phyloP scores from a whole-genome alignment of 1,140 invertebrate genomes.

The Glossosoma conforme region DNA sequence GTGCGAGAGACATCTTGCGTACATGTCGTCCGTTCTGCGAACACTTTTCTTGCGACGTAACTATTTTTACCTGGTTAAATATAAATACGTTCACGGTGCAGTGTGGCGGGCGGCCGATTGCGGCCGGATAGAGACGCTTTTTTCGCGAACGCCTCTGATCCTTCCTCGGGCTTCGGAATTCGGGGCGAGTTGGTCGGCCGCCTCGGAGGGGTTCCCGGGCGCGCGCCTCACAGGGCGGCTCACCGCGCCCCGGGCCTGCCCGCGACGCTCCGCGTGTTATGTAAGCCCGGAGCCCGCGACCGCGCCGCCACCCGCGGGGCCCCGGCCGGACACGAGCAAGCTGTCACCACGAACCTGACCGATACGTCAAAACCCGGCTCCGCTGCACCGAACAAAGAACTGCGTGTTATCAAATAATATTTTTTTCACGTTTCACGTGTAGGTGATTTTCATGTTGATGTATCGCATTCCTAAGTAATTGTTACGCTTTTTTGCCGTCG shows the following conservation, averaged over 20 bases:
- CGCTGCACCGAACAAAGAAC: conserved; percentile 17
- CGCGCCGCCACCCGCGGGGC: not conserved
- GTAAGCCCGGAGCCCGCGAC: no score
- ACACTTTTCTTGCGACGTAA: conserved; percentile 29
- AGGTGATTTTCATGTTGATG: conserved; percentile 15
- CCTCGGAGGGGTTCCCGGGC: no score
- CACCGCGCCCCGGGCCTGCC: conserved; percentile 5
- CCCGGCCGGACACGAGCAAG: no score
- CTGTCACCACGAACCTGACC: conserved; percentile 16
- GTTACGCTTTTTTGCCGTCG: not conserved
- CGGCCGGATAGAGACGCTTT: conserved; percentile 21
- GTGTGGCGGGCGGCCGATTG: conserved; percentile 23
- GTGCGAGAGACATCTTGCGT: conserved; percentile 49
- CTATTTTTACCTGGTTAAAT: conserved; percentile 29
- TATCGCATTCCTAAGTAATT: no score
- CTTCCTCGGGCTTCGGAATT: no score
- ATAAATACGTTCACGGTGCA: conserved; percentile 25
- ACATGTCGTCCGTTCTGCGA: conserved; percentile 34
- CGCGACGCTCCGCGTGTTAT: conserved; percentile 9
- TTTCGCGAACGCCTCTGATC: no score
- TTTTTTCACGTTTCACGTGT: conserved; percentile 8
- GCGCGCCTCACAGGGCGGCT: no score
- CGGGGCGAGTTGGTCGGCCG: no score
- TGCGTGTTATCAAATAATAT: not conserved
- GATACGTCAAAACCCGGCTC: conserved; percentile 10